Evolutionary conservation across 1,140 invertebrate species (phyloP).

Genomic region (Drosophila mojavensis): DNA sequence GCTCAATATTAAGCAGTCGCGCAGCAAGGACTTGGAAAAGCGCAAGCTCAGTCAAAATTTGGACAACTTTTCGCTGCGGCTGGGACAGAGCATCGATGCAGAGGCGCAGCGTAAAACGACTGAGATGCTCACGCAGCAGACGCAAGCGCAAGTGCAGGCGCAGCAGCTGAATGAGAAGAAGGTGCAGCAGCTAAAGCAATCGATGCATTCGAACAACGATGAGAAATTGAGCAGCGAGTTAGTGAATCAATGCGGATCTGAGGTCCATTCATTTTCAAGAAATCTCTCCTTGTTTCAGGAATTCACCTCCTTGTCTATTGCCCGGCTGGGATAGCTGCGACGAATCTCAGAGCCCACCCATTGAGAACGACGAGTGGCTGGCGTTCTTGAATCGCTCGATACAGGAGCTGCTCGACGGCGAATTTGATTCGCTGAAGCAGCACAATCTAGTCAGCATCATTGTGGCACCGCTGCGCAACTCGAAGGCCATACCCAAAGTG

Average conservation of each 20-base stretch:
- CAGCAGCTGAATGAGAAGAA: constrained; percentile 38
- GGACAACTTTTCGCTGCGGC: constrained; percentile 85
- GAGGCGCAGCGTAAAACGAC: constrained; percentile 60
- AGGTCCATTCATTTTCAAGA: background rate
- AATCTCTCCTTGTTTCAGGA: constrained; percentile 35
- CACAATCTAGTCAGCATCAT: constrained; percentile 90
- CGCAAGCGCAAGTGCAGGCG: background rate
- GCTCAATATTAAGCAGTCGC: constrained; percentile 50
- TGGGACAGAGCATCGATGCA: constrained; percentile 85
- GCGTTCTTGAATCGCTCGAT: constrained; percentile 89
- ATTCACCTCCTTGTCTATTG: constrained; percentile 77
- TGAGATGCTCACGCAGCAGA: constrained; percentile 56
- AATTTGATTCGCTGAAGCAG: constrained; percentile 89
- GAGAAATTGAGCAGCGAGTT: constrained; percentile 79
- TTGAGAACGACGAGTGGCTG: constrained; percentile 94
- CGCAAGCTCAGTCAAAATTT: constrained; percentile 84
- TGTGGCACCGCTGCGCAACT: constrained; percentile 88
- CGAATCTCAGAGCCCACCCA: constrained; percentile 85
- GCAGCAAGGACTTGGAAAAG: constrained; percentile 81
- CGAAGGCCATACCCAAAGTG: constrained; percentile 87
- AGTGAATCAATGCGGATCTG: constrained; percentile 10
- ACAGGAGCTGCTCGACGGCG: constrained; percentile 89
- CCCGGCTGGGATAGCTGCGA: constrained; percentile 83
- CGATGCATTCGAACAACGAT: constrained; percentile 75
- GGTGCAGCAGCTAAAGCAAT: constrained; percentile 78